Evolutionary conservation across 2,888 invertebrate genomes (phyloP).

Genomic region (Callimorpha dominula): DNA sequence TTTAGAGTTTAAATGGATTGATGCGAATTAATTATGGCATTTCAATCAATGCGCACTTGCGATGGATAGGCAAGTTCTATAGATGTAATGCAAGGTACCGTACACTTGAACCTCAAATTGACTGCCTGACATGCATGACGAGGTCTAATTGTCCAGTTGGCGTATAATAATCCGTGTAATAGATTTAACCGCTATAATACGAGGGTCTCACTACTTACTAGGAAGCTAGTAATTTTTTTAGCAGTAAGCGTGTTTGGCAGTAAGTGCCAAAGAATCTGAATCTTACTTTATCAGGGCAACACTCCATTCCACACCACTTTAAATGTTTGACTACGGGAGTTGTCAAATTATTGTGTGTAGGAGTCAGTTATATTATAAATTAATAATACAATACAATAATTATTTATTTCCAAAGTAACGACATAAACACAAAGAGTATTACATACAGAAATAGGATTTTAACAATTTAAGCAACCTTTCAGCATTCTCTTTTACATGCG

Average conservation of each 20-base stretch:
- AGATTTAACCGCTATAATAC: conserved; percentile 48
- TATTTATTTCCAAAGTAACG: no score
- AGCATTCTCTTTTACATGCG: not conserved
- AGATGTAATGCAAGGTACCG: conserved; percentile 44
- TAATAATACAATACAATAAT: no score
- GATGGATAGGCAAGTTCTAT: not conserved
- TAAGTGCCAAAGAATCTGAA: not conserved
- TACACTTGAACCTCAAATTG: conserved; percentile 53
- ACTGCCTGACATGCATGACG: conserved; percentile 55
- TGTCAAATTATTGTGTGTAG: no score
- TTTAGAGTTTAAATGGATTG: not conserved
- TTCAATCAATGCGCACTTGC: conserved; percentile 1
- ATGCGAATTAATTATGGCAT: not conserved
- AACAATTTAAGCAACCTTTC: not conserved
- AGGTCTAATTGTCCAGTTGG: conserved; percentile 56
- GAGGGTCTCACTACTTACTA: not conserved
- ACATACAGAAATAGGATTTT: no score
- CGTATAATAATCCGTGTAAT: conserved; percentile 32
- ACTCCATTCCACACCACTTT: not conserved
- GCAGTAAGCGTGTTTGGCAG: not conserved
- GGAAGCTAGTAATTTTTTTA: not conserved
- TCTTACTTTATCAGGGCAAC: not conserved
- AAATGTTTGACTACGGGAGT: not conserved
- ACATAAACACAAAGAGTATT: no score
- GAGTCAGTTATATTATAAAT: no score